Conservation (phyloP, 2,888 invertebrate species). For the Tinea semifulvella region DNA sequence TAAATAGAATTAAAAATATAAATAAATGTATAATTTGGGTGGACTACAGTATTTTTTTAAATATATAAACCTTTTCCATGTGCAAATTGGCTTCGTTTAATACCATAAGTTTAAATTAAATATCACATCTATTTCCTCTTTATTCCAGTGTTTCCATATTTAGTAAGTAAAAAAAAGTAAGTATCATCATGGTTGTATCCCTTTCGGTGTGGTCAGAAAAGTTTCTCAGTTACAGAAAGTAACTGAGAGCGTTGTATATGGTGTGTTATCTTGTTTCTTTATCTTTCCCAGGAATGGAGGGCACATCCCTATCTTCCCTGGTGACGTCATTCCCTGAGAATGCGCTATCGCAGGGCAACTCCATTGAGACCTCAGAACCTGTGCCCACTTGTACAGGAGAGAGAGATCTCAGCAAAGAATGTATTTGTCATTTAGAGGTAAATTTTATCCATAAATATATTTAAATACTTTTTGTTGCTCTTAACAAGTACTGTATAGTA, state of each 20-base stretch:
- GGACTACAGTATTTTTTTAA: not conserved
- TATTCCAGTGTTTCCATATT: too few relatives aligned
- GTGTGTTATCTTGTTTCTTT: constrained; percentile 23
- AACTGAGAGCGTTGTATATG: not conserved
- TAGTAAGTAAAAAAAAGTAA: too few relatives aligned
- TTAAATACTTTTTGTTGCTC: too few relatives aligned
- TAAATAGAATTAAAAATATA: constrained; percentile 32
- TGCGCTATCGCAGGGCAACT: constrained; percentile 35
- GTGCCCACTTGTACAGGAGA: constrained; percentile 72
- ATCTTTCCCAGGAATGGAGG: constrained; percentile 72
- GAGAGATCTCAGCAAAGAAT: constrained; percentile 75
- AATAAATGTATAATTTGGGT: not conserved
- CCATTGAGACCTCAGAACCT: constrained; percentile 38
- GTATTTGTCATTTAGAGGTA: constrained; percentile 84
- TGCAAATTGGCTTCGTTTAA: too few relatives aligned
- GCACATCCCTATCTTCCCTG: constrained; percentile 75
- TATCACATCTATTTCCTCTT: too few relatives aligned
- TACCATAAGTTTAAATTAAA: too few relatives aligned
- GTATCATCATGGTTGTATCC: too few relatives aligned
- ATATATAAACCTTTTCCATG: not conserved
- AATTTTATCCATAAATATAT: too few relatives aligned
- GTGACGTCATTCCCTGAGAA: constrained; percentile 75
- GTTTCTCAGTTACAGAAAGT: too few relatives aligned
- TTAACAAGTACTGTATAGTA: too few relatives aligned
- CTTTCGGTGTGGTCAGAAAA: too few relatives aligned